phyloP scores from a whole-genome alignment of 2,888 invertebrate species.

The Bimastos eiseni region DNA sequence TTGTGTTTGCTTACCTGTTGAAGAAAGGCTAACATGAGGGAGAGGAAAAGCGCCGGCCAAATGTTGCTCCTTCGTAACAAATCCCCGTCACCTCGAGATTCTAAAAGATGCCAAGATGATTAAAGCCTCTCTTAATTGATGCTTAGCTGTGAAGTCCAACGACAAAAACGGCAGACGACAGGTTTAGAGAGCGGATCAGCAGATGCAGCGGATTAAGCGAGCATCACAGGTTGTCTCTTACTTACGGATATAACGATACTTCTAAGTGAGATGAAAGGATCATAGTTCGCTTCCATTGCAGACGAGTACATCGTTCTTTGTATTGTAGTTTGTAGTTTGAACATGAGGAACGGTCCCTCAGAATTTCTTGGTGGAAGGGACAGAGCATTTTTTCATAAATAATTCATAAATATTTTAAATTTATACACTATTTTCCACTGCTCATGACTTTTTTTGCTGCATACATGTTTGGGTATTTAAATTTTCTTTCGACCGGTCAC shows the following conservation, averaged over 20 bases:
- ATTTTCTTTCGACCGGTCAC: too few relatives aligned
- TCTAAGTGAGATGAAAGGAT: neutral
- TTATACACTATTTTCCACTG: too few relatives aligned
- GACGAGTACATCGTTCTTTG: neutral
- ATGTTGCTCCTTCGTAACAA: conserved; percentile 52
- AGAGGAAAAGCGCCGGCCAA: conserved; percentile 60
- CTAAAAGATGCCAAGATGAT: conserved; percentile 7
- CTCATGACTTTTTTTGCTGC: too few relatives aligned
- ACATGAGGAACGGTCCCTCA: too few relatives aligned
- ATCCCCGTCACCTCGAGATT: conserved; percentile 18
- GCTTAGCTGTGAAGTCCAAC: neutral
- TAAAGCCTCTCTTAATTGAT: neutral
- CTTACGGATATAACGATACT: neutral
- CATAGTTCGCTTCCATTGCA: neutral
- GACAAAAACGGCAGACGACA: neutral
- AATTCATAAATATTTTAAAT: too few relatives aligned
- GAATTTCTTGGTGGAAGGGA: too few relatives aligned
- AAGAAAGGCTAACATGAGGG: conserved; percentile 62
- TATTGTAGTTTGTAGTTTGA: too few relatives aligned
- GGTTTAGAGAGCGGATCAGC: neutral
- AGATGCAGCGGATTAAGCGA: neutral
- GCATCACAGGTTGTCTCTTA: neutral
- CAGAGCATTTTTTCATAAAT: too few relatives aligned
- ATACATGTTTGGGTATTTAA: too few relatives aligned
- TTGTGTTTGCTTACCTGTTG: conserved; percentile 58